Conservation (phyloP, 2,888 invertebrate genomes). For the Leptodirus hochenwartii region DNA sequence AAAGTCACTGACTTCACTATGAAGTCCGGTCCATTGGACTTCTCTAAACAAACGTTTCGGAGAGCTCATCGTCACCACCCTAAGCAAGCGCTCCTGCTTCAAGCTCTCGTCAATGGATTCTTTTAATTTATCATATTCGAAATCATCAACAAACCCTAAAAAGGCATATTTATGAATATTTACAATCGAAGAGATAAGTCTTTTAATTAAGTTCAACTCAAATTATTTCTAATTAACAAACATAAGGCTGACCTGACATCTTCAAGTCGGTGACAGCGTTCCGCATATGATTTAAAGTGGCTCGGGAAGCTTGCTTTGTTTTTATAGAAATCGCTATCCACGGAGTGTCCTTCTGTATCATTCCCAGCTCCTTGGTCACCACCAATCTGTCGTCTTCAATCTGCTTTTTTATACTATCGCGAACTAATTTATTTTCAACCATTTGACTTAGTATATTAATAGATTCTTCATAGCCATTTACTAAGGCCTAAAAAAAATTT, state of each 20-base stretch:
- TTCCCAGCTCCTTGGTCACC: constrained; percentile 31
- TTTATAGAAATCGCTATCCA: constrained; percentile 46
- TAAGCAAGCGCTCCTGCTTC: too few relatives aligned
- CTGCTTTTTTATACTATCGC: constrained; percentile 11
- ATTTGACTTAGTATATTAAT: constrained; percentile 32
- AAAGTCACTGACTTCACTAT: constrained; percentile 12
- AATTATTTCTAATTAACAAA: too few relatives aligned
- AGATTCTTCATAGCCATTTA: constrained; percentile 41
- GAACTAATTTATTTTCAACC: constrained; percentile 23
- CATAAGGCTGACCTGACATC: constrained; percentile 40
- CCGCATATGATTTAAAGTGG: constrained; percentile 37
- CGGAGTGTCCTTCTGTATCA: constrained; percentile 36
- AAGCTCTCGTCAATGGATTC: too few relatives aligned
- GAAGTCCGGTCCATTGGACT: constrained; percentile 15
- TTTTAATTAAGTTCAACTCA: too few relatives aligned
- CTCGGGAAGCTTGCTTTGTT: constrained; percentile 40
- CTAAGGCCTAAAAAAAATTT: constrained; percentile 30
- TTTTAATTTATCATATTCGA: too few relatives aligned
- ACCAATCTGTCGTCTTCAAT: constrained; percentile 23
- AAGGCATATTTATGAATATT: too few relatives aligned
- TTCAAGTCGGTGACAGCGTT: constrained; percentile 35
- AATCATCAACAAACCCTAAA: too few relatives aligned
- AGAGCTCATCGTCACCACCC: constrained; percentile 29
- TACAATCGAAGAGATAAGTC: too few relatives aligned
- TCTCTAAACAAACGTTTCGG: constrained; percentile 26